Percentiles rank a stretch among this genome's conserved stretches.
Conservation (phyloP, 2,888 invertebrate genomes). For the Acanthosepion pharaonis region DNA sequence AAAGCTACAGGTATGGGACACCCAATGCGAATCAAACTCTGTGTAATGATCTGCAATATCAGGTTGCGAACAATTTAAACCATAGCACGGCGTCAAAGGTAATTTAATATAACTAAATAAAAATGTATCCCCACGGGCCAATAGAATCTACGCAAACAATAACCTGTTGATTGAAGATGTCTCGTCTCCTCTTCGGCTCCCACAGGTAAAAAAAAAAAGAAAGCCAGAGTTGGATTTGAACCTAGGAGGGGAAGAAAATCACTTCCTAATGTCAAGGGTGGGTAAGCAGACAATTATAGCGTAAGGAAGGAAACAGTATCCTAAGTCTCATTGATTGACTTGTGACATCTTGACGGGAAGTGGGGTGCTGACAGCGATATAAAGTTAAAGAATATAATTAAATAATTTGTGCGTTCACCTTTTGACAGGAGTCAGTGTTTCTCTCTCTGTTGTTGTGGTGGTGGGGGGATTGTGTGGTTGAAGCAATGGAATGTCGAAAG, state of each 20-base stretch:
- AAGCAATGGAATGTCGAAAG: neutral
- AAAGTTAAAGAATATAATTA: neutral
- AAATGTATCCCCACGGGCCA: too few species aligned
- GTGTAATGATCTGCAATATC: too few species aligned
- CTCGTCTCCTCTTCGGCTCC: neutral
- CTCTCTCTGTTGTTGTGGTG: too few species aligned
- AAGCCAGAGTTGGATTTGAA: neutral
- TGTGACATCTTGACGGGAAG: neutral
- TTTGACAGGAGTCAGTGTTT: neutral
- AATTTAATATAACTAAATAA: too few species aligned
- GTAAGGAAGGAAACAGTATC: neutral
- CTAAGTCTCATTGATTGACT: neutral
- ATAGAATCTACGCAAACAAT: too few species aligned
- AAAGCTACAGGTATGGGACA: too few species aligned
- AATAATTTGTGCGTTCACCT: slow-evolving; percentile 33
- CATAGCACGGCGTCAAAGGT: too few species aligned
- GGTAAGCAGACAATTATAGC: neutral
- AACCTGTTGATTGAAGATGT: neutral
- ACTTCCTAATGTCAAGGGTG: slow-evolving; percentile 33
- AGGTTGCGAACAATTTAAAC: too few species aligned
- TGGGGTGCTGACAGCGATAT: neutral
- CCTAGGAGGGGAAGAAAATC: neutral
- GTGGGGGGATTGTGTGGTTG: neutral
- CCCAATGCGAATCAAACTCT: too few species aligned
- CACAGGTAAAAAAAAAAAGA: neutral